Conservation (phyloP, 2,797 vertebrate genomes). For the Epinephelus malabaricus region DNA sequence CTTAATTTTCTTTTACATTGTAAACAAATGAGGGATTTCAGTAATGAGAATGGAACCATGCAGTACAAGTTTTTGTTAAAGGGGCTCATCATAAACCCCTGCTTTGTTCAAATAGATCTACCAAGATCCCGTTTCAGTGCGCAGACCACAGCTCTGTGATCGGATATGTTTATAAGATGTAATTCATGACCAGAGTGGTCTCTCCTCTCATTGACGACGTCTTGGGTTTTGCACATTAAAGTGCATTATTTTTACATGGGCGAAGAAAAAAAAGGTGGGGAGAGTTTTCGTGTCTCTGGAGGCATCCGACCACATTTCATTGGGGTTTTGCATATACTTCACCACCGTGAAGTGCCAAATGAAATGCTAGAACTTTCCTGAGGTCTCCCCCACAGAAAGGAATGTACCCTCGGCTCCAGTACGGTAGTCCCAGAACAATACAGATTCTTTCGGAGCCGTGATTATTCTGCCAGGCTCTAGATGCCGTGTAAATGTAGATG, state of each 20-base stretch:
- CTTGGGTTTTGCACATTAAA: constrained; percentile 71
- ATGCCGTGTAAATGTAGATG: constrained; percentile 77
- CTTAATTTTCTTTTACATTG: constrained; percentile 47
- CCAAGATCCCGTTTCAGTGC: constrained; percentile 59
- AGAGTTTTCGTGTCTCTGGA: constrained; percentile 58
- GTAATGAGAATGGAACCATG: constrained; percentile 25
- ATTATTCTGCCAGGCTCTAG: constrained; percentile 74
- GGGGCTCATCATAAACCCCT: constrained; percentile 42
- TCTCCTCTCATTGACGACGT: constrained; percentile 65
- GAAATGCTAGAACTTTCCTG: constrained; percentile 81
- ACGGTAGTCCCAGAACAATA: constrained; percentile 81
- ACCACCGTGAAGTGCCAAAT: constrained; percentile 68
- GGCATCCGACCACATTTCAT: constrained; percentile 74
- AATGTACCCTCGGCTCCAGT: constrained; percentile 79
- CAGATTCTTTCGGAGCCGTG: constrained; percentile 73
- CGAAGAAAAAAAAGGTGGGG: constrained; percentile 12
- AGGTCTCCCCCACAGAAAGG: constrained; percentile 81
- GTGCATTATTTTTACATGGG: constrained; percentile 71
- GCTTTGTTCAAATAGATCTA: constrained; percentile 58
- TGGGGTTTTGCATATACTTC: constrained; percentile 62
- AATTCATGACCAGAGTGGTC: constrained; percentile 60
- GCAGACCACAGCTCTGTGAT: constrained; percentile 67
- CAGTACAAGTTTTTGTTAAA: constrained; percentile 37
- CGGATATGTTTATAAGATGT: constrained; percentile 72
- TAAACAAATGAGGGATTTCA: constrained; percentile 65